Evolutionary conservation across 2,113 vertebrate species (phyloP), one percentile per base, ranked within the genome.

Genomic region (Brachypodius melanocephalos): DNA sequence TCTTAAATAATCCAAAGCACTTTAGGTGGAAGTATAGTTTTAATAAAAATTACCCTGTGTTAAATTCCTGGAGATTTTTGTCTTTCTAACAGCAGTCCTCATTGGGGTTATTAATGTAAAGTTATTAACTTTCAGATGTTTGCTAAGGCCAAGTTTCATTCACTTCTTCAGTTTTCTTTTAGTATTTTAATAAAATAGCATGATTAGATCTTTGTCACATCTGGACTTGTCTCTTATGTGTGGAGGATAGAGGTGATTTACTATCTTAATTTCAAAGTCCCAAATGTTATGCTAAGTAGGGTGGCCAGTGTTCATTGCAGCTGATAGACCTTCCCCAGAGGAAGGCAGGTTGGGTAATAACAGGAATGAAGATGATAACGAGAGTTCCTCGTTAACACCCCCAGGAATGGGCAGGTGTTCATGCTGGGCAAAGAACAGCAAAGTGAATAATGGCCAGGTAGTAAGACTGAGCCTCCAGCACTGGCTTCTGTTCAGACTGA

Each of bases 1-100:
- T 69, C 57, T 94, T 87, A 82, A 89, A 63, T 72, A 91, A 84
- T 48, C 31, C 76, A 89, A 36, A 81, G 43, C 34, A 42, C 25
- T 90, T 88, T 9, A 84, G 14, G 5, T 67, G 19, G n/a, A 84
- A 74, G 38, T 76, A 52, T 10, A 75, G 32, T 75, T 93, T 92
- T 81, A 87, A 52, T 92, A 80, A 81, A 86, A 90, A 12, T 59
- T 80, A 43, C 2, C 5, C 13, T 34, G 14, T 92, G 43, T 49
- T 88, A 48, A 84, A 80, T 77, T 92, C 36, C 32, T 63, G 83
- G 29, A 80, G 42, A 25, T 55, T 36, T 87, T 84, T 65, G 43
- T 65, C 61, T 57, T 40, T 62, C 10, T 85, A 71, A 55, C 7
- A 74, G 32, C 55, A 78, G 13, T 48, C 52, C 31, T 88, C 12